These are phyloP conservation scores for Acipenser transmontanus DNA, from an alignment of 2,797 vertebrate genomes.

Conservation along the genomic window DNA sequence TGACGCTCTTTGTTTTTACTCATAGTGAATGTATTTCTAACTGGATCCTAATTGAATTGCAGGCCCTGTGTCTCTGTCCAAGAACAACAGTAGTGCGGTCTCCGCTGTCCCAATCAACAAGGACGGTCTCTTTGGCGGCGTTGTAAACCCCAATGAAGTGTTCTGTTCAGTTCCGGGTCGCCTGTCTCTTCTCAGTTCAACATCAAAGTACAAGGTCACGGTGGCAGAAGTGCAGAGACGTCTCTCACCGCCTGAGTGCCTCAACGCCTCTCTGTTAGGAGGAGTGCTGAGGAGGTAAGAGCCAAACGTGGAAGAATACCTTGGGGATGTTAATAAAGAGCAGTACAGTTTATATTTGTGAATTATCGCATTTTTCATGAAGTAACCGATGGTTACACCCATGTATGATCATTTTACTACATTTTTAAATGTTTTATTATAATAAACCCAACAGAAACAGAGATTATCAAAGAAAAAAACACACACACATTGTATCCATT, in stretches of 20 bases:
- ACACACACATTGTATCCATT: no score
- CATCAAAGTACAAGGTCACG: slow-evolving; percentile 98
- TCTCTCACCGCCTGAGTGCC: slow-evolving; percentile 94
- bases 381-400: no score
- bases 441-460: no score
- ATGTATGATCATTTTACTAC: no score
- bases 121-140: slow-evolving; percentile 93
- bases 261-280: slow-evolving; percentile 93
- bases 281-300: slow-evolving; percentile 93
- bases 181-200: slow-evolving; percentile 95
- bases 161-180: slow-evolving; percentile 98
- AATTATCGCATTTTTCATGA: no score
- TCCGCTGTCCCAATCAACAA: slow-evolving; percentile 94
- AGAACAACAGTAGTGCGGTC: slow-evolving; percentile 85
- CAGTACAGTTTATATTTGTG: no score
- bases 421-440: no score
- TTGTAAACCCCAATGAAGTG: slow-evolving; percentile 97
- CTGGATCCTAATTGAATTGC: slow-evolving; percentile 29
- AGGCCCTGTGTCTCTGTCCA: slow-evolving; percentile 98
- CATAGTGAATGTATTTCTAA: background rate
- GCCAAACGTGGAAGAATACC: slow-evolving; percentile 20
- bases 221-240: slow-evolving; percentile 97
- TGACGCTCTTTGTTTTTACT: no score
- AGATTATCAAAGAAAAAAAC: no score
- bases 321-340: no score